Percentiles rank a stretch among this genome's conserved stretches.
Evolutionary conservation across 2,797 vertebrate genomes (phyloP).

Genomic region (Ciconia nigra): DNA sequence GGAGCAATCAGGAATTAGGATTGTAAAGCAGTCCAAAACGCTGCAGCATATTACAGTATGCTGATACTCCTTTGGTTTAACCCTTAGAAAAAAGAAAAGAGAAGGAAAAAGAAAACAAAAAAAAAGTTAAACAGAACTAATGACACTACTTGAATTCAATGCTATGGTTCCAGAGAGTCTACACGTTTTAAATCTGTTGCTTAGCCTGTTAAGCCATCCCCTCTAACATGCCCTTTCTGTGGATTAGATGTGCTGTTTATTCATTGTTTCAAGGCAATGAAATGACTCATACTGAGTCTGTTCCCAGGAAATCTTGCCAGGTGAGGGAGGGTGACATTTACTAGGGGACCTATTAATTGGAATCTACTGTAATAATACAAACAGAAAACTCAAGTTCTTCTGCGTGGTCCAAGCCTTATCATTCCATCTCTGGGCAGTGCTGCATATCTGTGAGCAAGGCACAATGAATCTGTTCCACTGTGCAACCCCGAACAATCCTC

Average conservation of each 20-base stretch:
- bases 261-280: conserved; percentile 43
- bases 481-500: conserved; percentile 1
- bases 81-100: background rate
- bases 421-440: background rate
- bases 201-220: conserved; percentile 2
- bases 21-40: background rate
- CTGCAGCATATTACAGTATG: fast-evolving
- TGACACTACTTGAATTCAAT: background rate
- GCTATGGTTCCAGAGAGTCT: background rate
- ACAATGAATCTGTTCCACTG: conserved; percentile 17
- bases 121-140: background rate
- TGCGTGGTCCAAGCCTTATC: background rate
- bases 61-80: background rate
- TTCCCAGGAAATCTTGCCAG: conserved; percentile 54
- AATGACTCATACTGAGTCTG: background rate
- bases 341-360: background rate
- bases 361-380: background rate
- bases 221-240: conserved; percentile 19
- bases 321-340: conserved; percentile 48
- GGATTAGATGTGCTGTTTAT: conserved; percentile 46
- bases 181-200: background rate
- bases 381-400: background rate
- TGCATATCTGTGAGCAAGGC: background rate
- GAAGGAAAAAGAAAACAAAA: fast-evolving
- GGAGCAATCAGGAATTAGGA: background rate